phyloP scores from a whole-genome alignment of 2,888 invertebrate species.

The Orchesellides sinensis region DNA sequence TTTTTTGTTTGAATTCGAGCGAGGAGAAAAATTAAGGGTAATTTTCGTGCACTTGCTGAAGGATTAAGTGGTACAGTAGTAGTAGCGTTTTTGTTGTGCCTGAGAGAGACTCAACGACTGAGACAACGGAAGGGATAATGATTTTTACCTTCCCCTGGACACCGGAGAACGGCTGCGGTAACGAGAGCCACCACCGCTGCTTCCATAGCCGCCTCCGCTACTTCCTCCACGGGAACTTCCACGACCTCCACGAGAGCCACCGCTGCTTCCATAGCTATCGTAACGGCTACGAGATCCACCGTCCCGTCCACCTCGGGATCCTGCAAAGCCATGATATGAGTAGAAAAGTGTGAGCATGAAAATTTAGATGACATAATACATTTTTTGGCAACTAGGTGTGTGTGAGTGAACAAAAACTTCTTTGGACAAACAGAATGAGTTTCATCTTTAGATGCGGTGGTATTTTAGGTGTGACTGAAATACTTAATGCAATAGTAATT shows the following conservation, averaged over 20 bases:
- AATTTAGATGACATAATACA: conserved; percentile 9
- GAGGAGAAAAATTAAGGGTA: conserved; percentile 57
- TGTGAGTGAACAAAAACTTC: conserved; percentile 56
- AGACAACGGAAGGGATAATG: conserved; percentile 65
- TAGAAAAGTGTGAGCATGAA: conserved; percentile 60
- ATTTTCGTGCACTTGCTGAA: conserved; percentile 62
- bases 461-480: not conserved
- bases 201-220: conserved; percentile 77
- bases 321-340: conserved; percentile 66
- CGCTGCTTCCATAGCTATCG: conserved; percentile 78
- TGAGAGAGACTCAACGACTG: conserved; percentile 63
- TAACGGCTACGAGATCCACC: conserved; percentile 79
- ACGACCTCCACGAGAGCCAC: conserved; percentile 77
- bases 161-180: conserved; percentile 80
- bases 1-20: conserved; percentile 12
- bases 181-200: conserved; percentile 78
- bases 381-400: too few species aligned
- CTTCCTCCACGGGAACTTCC: conserved; percentile 74
- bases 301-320: conserved; percentile 78
- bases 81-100: conserved; percentile 60
- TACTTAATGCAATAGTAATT: conserved; percentile 45
- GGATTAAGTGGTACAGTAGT: conserved; percentile 61
- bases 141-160: conserved; percentile 78
- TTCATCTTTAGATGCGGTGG: conserved; percentile 49
- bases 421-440: conserved; percentile 53